Evolutionary conservation across 2,113 vertebrate genomes (phyloP), one percentile per base, ranked within the genome.

Genomic region (Gracilinanus agilis): DNA sequence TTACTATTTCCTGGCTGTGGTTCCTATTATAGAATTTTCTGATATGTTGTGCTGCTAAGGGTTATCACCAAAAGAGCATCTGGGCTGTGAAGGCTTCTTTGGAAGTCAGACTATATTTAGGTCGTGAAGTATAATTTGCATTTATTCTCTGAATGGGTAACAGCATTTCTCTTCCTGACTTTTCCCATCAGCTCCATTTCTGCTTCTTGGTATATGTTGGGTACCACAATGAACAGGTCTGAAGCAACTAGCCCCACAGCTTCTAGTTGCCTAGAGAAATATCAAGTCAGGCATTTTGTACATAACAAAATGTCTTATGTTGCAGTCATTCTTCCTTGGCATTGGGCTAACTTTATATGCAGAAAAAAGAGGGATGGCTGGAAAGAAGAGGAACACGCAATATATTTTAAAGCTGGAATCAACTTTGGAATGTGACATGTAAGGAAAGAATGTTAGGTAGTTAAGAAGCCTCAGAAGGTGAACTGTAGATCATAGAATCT

Each of bases 11-110:
- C 98, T 99, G 98, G 98, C 98, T 98, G 97, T 98, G 98, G 98
- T 98, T 98, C 98, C 98, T 98, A 97, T 98, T 98, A 99, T 98
- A 99, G 98, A 98, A 99, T 98, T 98, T 98, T 98, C 99, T 99
- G 98, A 98, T 98, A 98, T 97, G 98, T 98, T 98, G 98, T 98
- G 97, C 98, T 98, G 98, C 98, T 98, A 99, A 99, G 98, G 99
- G 98, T 99, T 99, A 99, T 98, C 99, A 98, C 98, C 98, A 97
- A 98, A 98, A 97, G 96, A 98, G 98, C 97, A 98, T 98, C 98
- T 98, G 97, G 92, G 94, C 97, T 96, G 96, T 92, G 93, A 98
- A 97, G 95, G 98, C 96, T 98, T 98, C 98, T 98, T 98, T 98
- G 98, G 98, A 98, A 98, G 97, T 98, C 91, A 95, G 97, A 92